phyloP scores from a whole-genome alignment of 2,113 vertebrate genomes.

The Myotis lucifugus region DNA sequence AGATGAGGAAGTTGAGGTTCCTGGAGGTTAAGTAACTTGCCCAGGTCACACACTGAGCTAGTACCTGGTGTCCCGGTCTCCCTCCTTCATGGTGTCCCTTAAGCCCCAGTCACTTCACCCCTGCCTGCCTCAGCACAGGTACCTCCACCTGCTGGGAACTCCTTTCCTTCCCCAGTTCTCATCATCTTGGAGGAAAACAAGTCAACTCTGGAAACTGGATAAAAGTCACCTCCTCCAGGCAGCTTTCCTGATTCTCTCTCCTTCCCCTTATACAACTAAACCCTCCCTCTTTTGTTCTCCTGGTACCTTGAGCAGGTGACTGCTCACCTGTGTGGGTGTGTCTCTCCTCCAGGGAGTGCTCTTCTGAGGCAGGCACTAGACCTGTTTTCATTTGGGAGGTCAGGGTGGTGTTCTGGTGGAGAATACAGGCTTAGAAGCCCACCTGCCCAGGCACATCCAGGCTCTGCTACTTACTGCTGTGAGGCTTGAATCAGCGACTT shows the following conservation, averaged over 20 bases:
- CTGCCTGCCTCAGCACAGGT: neutral
- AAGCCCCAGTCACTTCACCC: neutral
- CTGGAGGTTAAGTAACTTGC: neutral
- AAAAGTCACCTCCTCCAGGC: conserved; percentile 2
- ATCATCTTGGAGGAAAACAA: neutral
- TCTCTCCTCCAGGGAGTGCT: neutral
- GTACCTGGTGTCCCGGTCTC: neutral
- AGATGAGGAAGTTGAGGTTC: neutral
- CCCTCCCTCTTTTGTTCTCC: neutral
- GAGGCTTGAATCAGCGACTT: neutral
- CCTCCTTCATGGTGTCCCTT: neutral
- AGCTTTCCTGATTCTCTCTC: neutral
- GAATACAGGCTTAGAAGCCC: neutral
- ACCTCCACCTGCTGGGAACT: neutral
- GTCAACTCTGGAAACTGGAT: neutral
- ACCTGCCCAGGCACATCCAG: neutral
- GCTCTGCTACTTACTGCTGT: neutral
- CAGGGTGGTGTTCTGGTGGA: neutral
- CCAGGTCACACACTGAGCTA: neutral
- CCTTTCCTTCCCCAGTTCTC: neutral
- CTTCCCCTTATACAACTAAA: neutral
- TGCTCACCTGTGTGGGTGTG: neutral
- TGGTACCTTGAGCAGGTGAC: neutral
- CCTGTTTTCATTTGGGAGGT: neutral
- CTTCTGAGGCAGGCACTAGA: neutral